phyloP scores from a whole-genome alignment of 2,888 invertebrate genomes.

The Eristalis intricaria region DNA sequence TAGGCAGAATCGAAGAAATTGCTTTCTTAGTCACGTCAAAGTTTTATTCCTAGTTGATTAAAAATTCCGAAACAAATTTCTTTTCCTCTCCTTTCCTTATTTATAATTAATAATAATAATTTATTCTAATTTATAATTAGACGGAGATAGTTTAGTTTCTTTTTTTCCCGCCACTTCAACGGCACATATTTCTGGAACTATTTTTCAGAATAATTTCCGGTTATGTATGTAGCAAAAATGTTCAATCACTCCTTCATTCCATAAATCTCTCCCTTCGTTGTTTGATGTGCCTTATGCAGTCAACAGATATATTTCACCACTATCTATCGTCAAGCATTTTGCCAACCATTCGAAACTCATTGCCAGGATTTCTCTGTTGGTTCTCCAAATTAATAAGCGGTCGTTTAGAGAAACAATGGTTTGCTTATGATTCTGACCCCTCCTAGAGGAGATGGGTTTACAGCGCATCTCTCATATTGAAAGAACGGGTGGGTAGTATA shows the following conservation, averaged over 20 bases:
- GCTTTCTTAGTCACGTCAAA: too few species aligned
- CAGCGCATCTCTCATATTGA: constrained; percentile 39
- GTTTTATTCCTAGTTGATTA: too few species aligned
- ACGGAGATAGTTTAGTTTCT: neutral
- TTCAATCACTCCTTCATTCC: constrained; percentile 34
- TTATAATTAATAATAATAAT: neutral
- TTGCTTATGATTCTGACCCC: constrained; percentile 56
- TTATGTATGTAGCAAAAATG: constrained; percentile 50
- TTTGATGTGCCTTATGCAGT: constrained; percentile 34
- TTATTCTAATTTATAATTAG: neutral
- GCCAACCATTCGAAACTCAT: constrained; percentile 46
- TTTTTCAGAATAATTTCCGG: constrained; percentile 51
- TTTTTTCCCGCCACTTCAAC: neutral
- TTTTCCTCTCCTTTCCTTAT: too few species aligned
- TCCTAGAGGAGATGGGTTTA: constrained; percentile 1
- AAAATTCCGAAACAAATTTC: too few species aligned
- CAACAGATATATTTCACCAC: constrained; percentile 34
- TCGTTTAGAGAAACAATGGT: constrained; percentile 57
- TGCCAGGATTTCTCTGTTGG: constrained; percentile 33
- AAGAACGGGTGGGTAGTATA: constrained; percentile 44
- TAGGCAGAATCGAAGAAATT: too few species aligned
- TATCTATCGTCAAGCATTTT: constrained; percentile 37
- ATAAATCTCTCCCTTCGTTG: neutral
- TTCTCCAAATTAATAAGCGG: constrained; percentile 63
- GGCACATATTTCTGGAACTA: constrained; percentile 48